Evolutionary conservation across 2,797 vertebrate genomes (phyloP).

Genomic region (Neoniphon sammara): DNA sequence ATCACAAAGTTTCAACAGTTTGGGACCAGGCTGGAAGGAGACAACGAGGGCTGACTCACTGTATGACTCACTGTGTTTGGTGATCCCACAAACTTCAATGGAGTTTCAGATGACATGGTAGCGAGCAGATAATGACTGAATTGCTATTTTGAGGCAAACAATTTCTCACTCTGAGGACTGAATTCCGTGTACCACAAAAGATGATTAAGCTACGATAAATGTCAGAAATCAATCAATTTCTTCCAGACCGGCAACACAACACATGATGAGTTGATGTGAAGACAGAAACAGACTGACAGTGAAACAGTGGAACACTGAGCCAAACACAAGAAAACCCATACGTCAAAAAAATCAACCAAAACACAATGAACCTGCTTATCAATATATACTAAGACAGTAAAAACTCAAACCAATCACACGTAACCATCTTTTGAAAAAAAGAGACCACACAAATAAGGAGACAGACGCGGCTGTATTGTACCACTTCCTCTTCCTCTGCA

Average conservation of each 20-base stretch:
- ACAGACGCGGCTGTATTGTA: background rate
- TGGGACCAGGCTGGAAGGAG: no score
- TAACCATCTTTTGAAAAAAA: background rate
- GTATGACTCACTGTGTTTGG: no score
- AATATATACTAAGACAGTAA: background rate
- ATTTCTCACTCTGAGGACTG: background rate
- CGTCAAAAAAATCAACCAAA: background rate
- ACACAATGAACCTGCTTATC: background rate
- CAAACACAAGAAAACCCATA: background rate
- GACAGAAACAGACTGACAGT: background rate
- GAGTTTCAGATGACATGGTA: no score
- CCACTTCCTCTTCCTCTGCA: conserved; percentile 29
- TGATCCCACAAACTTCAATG: no score
- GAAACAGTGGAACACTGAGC: background rate
- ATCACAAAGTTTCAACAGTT: no score
- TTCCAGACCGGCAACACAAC: background rate
- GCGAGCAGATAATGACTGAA: no score
- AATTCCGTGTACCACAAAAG: background rate
- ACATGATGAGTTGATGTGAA: background rate
- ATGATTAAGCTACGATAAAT: background rate
- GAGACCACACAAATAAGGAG: background rate
- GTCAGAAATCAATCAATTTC: no score
- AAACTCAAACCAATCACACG: background rate
- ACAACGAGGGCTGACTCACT: no score
- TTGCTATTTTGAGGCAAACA: background rate